Conservation (phyloP, 2,888 invertebrate genomes). For the Pristionchus exspectatus region DNA sequence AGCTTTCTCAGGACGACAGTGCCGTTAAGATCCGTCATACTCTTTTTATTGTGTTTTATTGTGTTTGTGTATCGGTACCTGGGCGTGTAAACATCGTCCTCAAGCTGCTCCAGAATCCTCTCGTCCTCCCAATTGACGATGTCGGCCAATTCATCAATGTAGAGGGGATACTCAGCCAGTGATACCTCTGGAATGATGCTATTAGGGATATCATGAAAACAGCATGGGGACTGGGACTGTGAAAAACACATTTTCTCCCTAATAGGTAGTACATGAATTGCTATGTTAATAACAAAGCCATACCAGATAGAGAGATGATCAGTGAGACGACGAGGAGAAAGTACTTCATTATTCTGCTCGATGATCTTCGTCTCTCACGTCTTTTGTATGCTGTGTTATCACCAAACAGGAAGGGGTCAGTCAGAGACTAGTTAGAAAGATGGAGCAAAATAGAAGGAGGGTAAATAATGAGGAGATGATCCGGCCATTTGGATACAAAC, state of each 20-base stretch:
- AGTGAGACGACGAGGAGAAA: background rate
- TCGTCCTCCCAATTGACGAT: slow-evolving; percentile 12
- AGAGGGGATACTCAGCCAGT: slow-evolving; percentile 16
- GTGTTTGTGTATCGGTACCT: background rate
- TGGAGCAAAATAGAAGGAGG: background rate
- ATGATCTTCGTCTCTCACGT: background rate
- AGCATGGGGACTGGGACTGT: too few species aligned
- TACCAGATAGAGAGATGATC: background rate
- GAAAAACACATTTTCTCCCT: too few species aligned
- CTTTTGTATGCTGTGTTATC: slow-evolving; percentile 35
- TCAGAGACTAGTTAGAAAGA: background rate
- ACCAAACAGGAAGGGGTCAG: slow-evolving; percentile 45
- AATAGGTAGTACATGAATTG: too few species aligned
- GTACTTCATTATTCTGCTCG: slow-evolving; percentile 27
- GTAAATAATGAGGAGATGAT: background rate
- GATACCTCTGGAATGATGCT: background rate
- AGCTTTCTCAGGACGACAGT: too few species aligned
- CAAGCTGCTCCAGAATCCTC: background rate
- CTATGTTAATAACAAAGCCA: too few species aligned
- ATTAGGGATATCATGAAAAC: too few species aligned
- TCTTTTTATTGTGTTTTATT: too few species aligned
- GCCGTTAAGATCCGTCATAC: too few species aligned
- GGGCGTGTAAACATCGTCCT: slow-evolving; percentile 7
- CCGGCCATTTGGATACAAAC: background rate
- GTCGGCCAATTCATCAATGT: slow-evolving; percentile 39